These are phyloP conservation scores for Oncorhynchus keta DNA, from an alignment of 2,113 vertebrate genomes.

Conservation along the genomic window DNA sequence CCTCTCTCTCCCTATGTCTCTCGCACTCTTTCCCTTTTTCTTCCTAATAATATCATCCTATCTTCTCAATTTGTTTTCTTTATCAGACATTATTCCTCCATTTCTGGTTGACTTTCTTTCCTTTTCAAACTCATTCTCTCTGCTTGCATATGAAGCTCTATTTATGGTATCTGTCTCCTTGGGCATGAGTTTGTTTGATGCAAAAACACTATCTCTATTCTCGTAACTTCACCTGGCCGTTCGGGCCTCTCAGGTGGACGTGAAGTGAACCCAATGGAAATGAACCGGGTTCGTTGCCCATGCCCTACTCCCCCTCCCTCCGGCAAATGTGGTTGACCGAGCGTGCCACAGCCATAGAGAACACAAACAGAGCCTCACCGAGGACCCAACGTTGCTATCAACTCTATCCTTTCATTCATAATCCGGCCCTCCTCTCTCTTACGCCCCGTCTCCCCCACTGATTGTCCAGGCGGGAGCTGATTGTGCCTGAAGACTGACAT, in stretches of 20 bases:
- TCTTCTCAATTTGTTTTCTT: slow-evolving; percentile 3
- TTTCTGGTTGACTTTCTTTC: neutral
- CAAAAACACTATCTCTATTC: neutral
- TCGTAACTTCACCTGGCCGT: neutral
- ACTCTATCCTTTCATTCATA: slow-evolving; percentile 16
- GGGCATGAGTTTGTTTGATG: no score
- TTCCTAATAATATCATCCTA: slow-evolving; percentile 4
- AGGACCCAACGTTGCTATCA: neutral
- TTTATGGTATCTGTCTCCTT: no score
- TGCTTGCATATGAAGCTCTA: neutral
- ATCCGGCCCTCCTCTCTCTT: neutral
- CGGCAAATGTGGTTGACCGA: slow-evolving; percentile 15
- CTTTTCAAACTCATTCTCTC: neutral
- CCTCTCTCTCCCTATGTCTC: neutral
- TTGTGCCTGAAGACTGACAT: neutral
- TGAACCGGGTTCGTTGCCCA: neutral
- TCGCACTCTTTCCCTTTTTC: slow-evolving; percentile 3
- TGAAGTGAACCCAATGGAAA: neutral
- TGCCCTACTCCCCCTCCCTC: neutral
- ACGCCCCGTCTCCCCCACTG: neutral
- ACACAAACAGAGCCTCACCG: slow-evolving; percentile 23
- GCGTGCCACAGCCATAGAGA: slow-evolving; percentile 19
- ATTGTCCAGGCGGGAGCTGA: neutral
- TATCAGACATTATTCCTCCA: neutral
- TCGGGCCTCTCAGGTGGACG: neutral